Conservation (phyloP, 2,113 vertebrate species). For the Corvus moneduloides region DNA sequence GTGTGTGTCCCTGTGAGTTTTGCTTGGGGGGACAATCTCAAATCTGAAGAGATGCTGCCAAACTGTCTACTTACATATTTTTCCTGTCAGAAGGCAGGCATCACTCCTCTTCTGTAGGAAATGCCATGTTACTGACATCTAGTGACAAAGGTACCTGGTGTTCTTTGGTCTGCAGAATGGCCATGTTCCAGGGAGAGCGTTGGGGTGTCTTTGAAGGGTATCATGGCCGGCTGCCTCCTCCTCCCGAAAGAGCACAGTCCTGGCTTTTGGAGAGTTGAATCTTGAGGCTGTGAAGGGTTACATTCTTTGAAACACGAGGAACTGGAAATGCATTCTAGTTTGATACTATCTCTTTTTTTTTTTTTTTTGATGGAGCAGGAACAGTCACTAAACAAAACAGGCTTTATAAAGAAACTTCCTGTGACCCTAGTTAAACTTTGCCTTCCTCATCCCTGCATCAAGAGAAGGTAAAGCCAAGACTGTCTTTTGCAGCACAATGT, state of each 20-base stretch:
- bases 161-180: not conserved
- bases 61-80: slow-evolving; percentile 25
- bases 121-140: slow-evolving; percentile 45
- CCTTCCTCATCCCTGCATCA: not conserved
- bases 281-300: not conserved
- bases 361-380: not conserved
- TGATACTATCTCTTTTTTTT: not conserved
- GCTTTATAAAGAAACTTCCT: slow-evolving; percentile 1
- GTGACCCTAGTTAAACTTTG: not conserved
- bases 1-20: not conserved
- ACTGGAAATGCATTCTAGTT: not conserved
- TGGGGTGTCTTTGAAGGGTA: not conserved
- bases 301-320: not conserved
- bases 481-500: not conserved
- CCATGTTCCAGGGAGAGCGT: not conserved
- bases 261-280: not conserved
- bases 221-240: not conserved
- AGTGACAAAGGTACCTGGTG: not conserved
- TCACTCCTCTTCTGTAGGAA: not conserved
- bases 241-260: not conserved
- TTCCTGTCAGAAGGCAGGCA: slow-evolving; percentile 3
- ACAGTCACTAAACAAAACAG: not conserved
- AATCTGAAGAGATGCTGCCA: not conserved
- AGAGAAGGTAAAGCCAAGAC: not conserved
- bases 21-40: slow-evolving; percentile 14